These are phyloP conservation scores for Echinops telfairi DNA, from an alignment of 2,113 vertebrate species.

Conservation along the genomic window DNA sequence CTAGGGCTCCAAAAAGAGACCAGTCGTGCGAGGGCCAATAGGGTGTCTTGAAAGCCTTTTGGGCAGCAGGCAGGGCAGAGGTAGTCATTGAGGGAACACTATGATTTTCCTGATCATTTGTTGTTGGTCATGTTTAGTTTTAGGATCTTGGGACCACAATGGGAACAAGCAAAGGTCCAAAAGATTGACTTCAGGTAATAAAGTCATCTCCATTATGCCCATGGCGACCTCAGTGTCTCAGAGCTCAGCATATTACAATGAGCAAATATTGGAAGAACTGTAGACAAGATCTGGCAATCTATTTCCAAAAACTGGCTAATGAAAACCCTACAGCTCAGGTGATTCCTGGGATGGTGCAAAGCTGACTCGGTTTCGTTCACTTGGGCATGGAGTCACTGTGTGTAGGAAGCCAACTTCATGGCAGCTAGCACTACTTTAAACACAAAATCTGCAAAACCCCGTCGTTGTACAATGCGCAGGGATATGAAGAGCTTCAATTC, in stretches of 20 bases:
- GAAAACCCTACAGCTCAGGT: not conserved
- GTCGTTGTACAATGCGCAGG: not conserved
- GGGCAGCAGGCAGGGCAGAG: not conserved
- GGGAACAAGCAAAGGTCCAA: not conserved
- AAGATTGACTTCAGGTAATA: conserved; percentile 38
- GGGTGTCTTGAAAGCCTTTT: not conserved
- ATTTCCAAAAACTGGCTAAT: not conserved
- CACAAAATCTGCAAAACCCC: conserved; percentile 46
- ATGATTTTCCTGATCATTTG: conserved; percentile 4
- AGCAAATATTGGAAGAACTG: not conserved
- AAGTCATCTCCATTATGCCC: not conserved
- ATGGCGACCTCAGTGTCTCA: not conserved
- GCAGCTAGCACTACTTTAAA: not conserved
- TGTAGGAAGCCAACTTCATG: not conserved
- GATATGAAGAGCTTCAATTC: conserved; percentile 29
- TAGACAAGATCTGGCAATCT: not conserved
- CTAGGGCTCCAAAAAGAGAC: conserved; percentile 31
- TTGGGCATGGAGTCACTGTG: not conserved
- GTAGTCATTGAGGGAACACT: not conserved
- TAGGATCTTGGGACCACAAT: not conserved
- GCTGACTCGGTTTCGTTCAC: not conserved
- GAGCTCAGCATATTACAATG: conserved; percentile 6
- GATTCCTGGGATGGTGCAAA: not conserved
- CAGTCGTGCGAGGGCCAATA: not conserved
- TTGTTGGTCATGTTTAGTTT: not conserved